Evolutionary conservation across 2,797 vertebrate genomes (phyloP).

Genomic region (Acipenser ruthenus): DNA sequence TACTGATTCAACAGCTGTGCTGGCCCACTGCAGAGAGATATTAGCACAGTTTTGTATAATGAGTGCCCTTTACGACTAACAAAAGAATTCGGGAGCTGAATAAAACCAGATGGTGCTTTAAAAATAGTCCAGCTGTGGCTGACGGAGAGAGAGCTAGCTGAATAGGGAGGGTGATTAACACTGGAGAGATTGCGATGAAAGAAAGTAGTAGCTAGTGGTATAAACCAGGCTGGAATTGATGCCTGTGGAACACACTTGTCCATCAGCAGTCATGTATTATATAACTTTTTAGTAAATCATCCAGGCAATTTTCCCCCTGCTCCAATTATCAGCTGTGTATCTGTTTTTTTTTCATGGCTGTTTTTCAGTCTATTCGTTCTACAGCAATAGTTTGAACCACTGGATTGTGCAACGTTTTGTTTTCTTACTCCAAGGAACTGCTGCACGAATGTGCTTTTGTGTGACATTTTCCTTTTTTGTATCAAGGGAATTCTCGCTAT

Average conservation of each 20-base stretch:
- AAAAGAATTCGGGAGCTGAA: conserved; percentile 23
- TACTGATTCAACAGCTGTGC: conserved; percentile 40
- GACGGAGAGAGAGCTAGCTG: background rate
- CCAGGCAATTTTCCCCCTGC: background rate
- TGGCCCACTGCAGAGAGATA: conserved; percentile 25
- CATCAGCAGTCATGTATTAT: background rate
- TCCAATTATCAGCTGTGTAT: too few species aligned
- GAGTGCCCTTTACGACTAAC: conserved; percentile 26
- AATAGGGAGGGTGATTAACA: conserved; percentile 11
- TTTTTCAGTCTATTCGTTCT: too few species aligned
- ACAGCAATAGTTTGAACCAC: too few species aligned
- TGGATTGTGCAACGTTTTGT: too few species aligned
- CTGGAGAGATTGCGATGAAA: background rate
- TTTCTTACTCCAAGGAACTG: too few species aligned
- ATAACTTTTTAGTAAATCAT: background rate
- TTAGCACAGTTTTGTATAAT: conserved; percentile 40
- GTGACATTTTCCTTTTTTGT: too few species aligned
- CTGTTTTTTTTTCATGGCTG: background rate
- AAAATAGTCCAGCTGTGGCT: conserved; percentile 22
- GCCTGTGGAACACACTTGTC: background rate
- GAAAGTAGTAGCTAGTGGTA: background rate
- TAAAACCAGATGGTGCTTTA: conserved; percentile 31
- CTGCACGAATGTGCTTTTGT: too few species aligned
- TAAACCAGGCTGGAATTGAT: background rate
- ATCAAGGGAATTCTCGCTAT: too few species aligned